Conservation (phyloP, 1,140 invertebrate species). For the Trichonephila clavata region DNA sequence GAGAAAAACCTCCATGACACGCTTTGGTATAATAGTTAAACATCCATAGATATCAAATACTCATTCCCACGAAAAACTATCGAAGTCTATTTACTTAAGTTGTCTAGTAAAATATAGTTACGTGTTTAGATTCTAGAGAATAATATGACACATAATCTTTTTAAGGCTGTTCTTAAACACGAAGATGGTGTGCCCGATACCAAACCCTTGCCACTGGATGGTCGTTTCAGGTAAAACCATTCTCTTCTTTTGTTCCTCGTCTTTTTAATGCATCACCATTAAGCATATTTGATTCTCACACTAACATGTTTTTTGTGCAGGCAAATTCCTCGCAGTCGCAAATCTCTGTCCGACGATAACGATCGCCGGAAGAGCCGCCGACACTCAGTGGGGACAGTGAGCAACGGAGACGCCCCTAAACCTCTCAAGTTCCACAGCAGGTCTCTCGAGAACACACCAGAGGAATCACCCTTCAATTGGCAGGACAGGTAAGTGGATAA, state of each 20-base stretch:
- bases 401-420: not conserved
- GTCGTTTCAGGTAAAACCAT: conserved; percentile 85
- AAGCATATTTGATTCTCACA: not conserved
- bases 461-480: conserved; percentile 53
- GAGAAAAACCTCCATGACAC: too few species aligned
- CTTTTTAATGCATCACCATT: too few species aligned
- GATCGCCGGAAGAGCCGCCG: conserved; percentile 78
- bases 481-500: conserved; percentile 48
- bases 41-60: too few species aligned
- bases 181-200: conserved; percentile 91
- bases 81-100: too few species aligned
- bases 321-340: conserved; percentile 88
- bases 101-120: too few species aligned
- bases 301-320: conserved; percentile 80
- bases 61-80: too few species aligned
- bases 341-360: conserved; percentile 82
- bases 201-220: conserved; percentile 88
- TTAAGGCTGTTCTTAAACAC: conserved; percentile 90
- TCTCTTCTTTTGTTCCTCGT: not conserved
- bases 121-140: too few species aligned
- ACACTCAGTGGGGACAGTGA: conserved; percentile 76
- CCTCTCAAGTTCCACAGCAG: conserved; percentile 47
- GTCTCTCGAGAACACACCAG: conserved; percentile 63
- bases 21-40: too few species aligned
- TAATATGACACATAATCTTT: not conserved